phyloP scores from a whole-genome alignment of 2,797 vertebrate species.

The Onychomys leucogaster region DNA sequence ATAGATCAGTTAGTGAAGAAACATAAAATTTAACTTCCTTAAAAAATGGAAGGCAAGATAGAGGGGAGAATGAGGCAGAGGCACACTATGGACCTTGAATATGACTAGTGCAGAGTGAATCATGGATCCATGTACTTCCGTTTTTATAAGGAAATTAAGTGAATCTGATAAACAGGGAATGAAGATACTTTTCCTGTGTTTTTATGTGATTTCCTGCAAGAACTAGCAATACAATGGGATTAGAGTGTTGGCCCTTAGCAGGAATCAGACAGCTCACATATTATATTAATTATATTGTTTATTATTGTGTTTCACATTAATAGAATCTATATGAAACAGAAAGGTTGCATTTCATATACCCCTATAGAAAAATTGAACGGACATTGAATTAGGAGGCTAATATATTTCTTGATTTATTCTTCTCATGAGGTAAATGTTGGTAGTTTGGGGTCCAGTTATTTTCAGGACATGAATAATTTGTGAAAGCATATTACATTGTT shows the following conservation, averaged over 20 bases:
- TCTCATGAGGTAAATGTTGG: neutral
- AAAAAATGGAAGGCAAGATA: neutral
- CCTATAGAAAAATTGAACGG: neutral
- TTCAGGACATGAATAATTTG: neutral
- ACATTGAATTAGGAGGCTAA: neutral
- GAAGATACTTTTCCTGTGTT: neutral
- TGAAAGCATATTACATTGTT: constrained; percentile 1
- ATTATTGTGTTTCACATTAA: constrained; percentile 5
- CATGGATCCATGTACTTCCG: neutral
- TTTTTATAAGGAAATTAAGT: neutral
- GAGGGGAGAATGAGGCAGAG: neutral
- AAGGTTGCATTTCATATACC: neutral
- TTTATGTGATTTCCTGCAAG: neutral
- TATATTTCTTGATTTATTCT: neutral
- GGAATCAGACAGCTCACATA: neutral
- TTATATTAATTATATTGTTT: neutral
- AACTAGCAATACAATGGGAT: neutral
- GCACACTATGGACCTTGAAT: neutral
- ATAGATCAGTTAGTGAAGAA: neutral
- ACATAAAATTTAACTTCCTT: neutral
- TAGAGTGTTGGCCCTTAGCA: neutral
- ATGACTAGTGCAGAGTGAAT: neutral
- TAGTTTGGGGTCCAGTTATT: neutral
- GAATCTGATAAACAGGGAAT: neutral
- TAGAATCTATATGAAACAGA: neutral